Evolutionary conservation across 1,140 invertebrate genomes (phyloP).

Genomic region (Drosophila seguyi): DNA sequence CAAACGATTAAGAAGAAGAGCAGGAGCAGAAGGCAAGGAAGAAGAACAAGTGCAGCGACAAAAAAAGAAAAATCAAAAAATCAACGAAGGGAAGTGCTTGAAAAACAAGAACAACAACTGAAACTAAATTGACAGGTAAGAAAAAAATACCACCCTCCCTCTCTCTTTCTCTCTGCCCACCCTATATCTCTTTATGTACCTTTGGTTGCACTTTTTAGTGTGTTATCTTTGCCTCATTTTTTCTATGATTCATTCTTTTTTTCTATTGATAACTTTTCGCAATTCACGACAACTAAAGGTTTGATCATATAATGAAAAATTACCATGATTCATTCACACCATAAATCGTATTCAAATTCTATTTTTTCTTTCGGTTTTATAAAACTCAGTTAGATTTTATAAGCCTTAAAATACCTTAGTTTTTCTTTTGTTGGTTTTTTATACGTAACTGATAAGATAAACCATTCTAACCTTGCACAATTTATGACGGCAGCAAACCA

Average conservation of each 20-base stretch:
- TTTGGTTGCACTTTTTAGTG: background rate
- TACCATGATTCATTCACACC: constrained; percentile 47
- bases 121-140: constrained; percentile 35
- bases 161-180: background rate
- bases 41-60: constrained; percentile 43
- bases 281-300: constrained; percentile 20
- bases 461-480: constrained; percentile 66
- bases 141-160: background rate
- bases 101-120: constrained; percentile 39
- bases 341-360: constrained; percentile 40
- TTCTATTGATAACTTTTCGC: constrained; percentile 22
- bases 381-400: constrained; percentile 14
- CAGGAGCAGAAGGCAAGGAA: constrained; percentile 25
- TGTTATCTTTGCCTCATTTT: constrained; percentile 3
- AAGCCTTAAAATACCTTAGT: constrained; percentile 8
- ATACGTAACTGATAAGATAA: constrained; percentile 69
- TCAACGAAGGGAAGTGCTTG: constrained; percentile 31
- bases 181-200: background rate
- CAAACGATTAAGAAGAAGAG: constrained; percentile 25
- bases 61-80: constrained; percentile 42
- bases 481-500: constrained; percentile 55
- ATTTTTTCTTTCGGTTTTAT: background rate
- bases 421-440: constrained; percentile 5
- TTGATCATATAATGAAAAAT: constrained; percentile 2
- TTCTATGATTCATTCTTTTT: constrained; percentile 25